Evolutionary conservation across 2,113 vertebrate species (phyloP).

Genomic region (Notothenia coriiceps): DNA sequence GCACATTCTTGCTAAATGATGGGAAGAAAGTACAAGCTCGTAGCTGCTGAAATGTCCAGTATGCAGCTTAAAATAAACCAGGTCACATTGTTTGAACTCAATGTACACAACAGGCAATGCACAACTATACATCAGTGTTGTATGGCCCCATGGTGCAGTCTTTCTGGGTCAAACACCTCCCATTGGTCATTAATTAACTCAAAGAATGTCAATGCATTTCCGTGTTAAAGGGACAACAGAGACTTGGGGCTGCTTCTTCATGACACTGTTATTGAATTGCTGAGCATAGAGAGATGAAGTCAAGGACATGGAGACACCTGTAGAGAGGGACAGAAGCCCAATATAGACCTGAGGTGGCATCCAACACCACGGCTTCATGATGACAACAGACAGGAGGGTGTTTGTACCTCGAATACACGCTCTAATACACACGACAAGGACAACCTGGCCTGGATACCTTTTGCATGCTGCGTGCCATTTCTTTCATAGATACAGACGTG

Average conservation of each 20-base stretch:
- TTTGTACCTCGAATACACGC: background rate
- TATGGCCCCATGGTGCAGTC: slow-evolving; percentile 6
- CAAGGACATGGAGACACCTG: slow-evolving; percentile 41
- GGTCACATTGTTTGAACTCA: slow-evolving; percentile 15
- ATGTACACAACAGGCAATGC: slow-evolving; percentile 8
- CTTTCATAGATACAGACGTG: background rate
- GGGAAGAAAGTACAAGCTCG: background rate
- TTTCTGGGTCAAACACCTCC: slow-evolving; percentile 51
- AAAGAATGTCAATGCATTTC: slow-evolving; percentile 52
- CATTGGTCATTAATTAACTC: slow-evolving; percentile 64
- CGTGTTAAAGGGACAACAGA: slow-evolving; percentile 51
- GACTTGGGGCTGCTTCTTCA: slow-evolving; percentile 40
- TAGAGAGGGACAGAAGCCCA: slow-evolving; percentile 43
- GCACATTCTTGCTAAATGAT: background rate
- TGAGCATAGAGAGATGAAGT: slow-evolving; percentile 32
- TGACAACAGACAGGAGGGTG: slow-evolving; percentile 31
- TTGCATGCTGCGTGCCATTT: background rate
- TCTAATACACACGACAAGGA: slow-evolving; percentile 15
- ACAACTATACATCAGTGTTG: slow-evolving; percentile 15
- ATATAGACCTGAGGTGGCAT: slow-evolving; percentile 61
- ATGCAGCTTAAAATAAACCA: slow-evolving; percentile 1
- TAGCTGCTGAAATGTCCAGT: background rate
- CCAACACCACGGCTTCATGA: slow-evolving; percentile 40
- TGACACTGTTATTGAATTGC: slow-evolving; percentile 26
- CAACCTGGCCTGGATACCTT: slow-evolving; percentile 24